A percentile compares a stretch with the other conserved stretches of the same genome.
Conservation (phyloP, 2,797 vertebrate genomes). For the Paguma larvata region DNA sequence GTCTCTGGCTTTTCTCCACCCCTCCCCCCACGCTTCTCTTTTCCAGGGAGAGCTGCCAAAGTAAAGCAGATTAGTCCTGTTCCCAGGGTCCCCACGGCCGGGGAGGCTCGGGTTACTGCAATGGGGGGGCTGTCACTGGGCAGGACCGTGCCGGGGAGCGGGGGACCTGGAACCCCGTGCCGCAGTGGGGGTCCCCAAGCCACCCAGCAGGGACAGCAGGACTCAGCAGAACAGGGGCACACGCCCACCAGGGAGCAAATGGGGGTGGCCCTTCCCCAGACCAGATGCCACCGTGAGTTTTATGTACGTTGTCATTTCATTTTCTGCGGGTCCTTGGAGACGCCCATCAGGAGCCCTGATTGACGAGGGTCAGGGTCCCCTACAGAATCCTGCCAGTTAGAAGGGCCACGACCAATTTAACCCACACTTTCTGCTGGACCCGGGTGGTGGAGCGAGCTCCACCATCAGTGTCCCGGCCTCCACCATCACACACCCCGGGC, state of each 20-base stretch:
- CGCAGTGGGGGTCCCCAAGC: no score
- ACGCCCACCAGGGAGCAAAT: neutral
- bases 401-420: neutral
- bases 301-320: neutral
- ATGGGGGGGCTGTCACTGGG: neutral
- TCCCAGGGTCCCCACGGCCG: neutral
- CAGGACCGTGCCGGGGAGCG: neutral
- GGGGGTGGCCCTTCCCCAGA: neutral
- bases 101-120: neutral
- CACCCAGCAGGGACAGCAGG: neutral
- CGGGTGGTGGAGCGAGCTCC: no score
- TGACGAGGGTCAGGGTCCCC: neutral
- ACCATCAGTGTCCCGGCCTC: no score
- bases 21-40: neutral
- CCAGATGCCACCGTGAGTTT: neutral
- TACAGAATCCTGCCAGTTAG: no score
- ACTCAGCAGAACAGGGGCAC: neutral
- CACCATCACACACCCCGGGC: no score
- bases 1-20: neutral
- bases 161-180: neutral
- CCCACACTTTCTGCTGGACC: no score
- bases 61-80: constrained; percentile 37
- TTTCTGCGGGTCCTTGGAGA: neutral
- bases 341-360: neutral
- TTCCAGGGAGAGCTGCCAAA: constrained; percentile 39